Evolutionary conservation across 2,888 invertebrate species (phyloP).

Genomic region (Spodoptera exigua): DNA sequence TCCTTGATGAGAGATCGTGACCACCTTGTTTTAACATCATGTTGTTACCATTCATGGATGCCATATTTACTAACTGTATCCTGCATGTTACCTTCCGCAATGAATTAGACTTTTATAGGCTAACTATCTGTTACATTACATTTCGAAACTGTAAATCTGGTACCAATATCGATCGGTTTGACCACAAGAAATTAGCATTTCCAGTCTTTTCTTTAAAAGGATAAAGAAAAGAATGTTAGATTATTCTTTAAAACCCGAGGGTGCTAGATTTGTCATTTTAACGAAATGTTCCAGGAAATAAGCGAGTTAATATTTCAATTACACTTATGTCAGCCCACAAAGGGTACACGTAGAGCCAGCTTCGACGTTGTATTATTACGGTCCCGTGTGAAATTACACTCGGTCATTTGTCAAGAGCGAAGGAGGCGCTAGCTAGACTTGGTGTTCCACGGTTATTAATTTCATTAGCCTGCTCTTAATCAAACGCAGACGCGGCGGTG

Average conservation of each 20-base stretch:
- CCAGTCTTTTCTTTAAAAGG: constrained; percentile 21
- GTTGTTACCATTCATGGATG: constrained; percentile 40
- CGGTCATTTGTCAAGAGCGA: constrained; percentile 85
- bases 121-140: constrained; percentile 43
- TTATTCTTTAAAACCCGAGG: constrained; percentile 19
- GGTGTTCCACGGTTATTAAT: constrained; percentile 84
- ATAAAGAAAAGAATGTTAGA: constrained; percentile 14
- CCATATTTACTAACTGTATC: constrained; percentile 47
- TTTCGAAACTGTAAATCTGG: constrained; percentile 31
- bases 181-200: constrained; percentile 21
- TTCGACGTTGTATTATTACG: constrained; percentile 74
- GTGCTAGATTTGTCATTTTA: constrained; percentile 22
- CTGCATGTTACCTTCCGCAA: constrained; percentile 25
- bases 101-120: constrained; percentile 30
- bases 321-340: constrained; percentile 53
- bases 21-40: constrained; percentile 47
- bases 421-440: constrained; percentile 79
- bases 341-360: constrained; percentile 56
- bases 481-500: constrained; percentile 74
- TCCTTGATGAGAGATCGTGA: constrained; percentile 60
- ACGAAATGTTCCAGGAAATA: constrained; percentile 37
- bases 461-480: constrained; percentile 86
- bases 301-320: constrained; percentile 53
- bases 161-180: constrained; percentile 30
- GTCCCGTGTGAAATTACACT: constrained; percentile 86